phyloP scores from a whole-genome alignment of 2,797 vertebrate genomes.

The Dendrocincla fuliginosa region DNA sequence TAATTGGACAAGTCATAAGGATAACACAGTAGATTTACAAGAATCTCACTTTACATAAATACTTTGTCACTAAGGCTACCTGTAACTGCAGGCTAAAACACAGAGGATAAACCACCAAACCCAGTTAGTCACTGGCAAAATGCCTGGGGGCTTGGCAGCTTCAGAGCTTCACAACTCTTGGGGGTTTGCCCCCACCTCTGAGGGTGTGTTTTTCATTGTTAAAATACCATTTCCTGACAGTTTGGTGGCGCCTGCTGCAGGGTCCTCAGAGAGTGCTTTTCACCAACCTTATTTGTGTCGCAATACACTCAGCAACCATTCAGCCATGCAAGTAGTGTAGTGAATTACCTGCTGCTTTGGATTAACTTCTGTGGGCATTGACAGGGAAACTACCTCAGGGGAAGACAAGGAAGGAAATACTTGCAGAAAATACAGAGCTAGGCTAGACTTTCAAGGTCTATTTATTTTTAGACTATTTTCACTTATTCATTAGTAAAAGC shows the following conservation, averaged over 20 bases:
- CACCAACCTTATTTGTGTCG: neutral
- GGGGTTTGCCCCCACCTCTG: neutral
- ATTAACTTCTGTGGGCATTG: neutral
- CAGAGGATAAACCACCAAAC: neutral
- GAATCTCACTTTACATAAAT: neutral
- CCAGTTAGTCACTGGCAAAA: neutral
- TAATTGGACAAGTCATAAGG: neutral
- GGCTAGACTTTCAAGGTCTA: neutral
- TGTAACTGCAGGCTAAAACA: neutral
- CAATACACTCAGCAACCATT: neutral
- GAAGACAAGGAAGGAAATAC: neutral
- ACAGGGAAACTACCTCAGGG: neutral
- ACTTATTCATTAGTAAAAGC: neutral
- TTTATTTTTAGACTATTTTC: neutral
- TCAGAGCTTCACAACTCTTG: neutral
- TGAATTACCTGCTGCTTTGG: neutral
- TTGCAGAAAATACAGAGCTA: neutral
- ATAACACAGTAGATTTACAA: neutral
- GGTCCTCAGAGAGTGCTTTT: neutral
- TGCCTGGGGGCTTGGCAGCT: neutral
- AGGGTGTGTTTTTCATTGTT: neutral
- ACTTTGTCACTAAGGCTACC: neutral
- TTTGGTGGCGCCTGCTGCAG: neutral
- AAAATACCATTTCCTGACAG: neutral
- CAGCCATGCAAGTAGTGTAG: neutral